Conservation (phyloP, 2,888 invertebrate species). For the Timandra comae region DNA sequence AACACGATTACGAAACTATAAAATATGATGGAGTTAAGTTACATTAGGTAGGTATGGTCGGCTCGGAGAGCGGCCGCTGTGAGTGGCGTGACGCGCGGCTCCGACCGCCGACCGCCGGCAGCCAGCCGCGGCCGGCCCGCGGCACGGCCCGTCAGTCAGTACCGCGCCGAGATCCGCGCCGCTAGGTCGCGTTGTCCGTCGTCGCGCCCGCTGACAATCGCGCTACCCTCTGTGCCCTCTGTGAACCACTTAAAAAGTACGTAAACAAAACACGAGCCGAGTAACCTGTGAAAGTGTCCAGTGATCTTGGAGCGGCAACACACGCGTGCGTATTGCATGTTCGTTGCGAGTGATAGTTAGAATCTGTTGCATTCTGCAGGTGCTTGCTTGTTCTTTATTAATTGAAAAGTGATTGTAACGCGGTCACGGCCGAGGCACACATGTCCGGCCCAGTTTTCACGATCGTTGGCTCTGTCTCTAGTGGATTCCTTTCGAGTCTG, state of each 20-base stretch:
- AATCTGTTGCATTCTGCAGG: conserved; percentile 69
- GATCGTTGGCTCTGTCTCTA: conserved; percentile 51
- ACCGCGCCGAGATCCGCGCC: conserved; percentile 36
- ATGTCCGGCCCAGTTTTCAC: conserved; percentile 76
- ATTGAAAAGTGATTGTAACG: conserved; percentile 75
- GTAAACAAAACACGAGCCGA: conserved; percentile 55
- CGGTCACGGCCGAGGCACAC: conserved; percentile 73
- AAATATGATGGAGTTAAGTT: conserved; percentile 72
- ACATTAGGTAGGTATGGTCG: conserved; percentile 51
- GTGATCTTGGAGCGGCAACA: conserved; percentile 44
- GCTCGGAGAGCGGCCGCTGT: conserved; percentile 38
- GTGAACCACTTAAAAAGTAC: conserved; percentile 51
- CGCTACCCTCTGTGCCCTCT: conserved; percentile 51
- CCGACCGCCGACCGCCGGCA: conserved; percentile 13
- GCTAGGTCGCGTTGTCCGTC: conserved; percentile 24
- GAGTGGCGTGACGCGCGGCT: conserved; percentile 18
- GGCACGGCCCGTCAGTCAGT: conserved; percentile 38
- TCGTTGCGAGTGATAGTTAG: conserved; percentile 41
- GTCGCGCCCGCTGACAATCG: conserved; percentile 24
- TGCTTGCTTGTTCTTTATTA: conserved; percentile 68
- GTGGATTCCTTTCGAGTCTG: conserved; percentile 50
- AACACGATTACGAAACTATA: conserved; percentile 71
- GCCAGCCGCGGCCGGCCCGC: conserved; percentile 20
- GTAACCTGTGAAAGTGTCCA: conserved; percentile 49
- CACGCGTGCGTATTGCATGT: conserved; percentile 48